These are phyloP conservation scores for Hystrix cristata DNA, from an alignment of 2,113 vertebrate genomes.

Conservation along the genomic window DNA sequence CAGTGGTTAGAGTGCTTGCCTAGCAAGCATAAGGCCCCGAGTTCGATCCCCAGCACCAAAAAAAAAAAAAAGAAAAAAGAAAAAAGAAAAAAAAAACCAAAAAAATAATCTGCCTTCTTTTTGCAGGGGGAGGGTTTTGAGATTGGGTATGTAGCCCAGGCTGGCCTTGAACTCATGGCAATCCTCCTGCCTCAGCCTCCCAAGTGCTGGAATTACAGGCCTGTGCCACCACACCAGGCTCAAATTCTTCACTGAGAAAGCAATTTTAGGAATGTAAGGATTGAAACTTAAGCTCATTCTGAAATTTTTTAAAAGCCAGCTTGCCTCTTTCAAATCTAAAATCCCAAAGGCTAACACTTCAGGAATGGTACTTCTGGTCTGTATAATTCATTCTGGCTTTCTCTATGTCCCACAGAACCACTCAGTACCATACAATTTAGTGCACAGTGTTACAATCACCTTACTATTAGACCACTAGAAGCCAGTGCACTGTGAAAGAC, in stretches of 20 bases:
- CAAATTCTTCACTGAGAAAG: conserved; percentile 6
- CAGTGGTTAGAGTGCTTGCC: neutral
- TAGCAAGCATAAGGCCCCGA: too few species aligned
- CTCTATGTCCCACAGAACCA: neutral
- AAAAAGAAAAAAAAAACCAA: too few species aligned
- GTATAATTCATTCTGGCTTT: neutral
- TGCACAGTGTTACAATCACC: neutral
- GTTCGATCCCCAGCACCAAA: too few species aligned
- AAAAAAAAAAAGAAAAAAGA: too few species aligned
- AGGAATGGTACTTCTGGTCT: too few species aligned
- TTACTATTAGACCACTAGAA: neutral
- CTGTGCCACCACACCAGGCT: neutral
- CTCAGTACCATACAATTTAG: neutral
- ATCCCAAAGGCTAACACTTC: neutral
- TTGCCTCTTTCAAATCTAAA: neutral
- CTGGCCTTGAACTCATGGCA: neutral
- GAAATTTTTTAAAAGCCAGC: conserved; percentile 23
- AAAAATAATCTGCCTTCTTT: neutral
- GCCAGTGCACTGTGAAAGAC: neutral
- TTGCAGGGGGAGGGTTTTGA: neutral
- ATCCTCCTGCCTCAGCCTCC: neutral
- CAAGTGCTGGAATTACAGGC: neutral
- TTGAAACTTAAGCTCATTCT: conserved; percentile 41
- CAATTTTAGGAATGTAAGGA: neutral
- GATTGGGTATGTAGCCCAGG: neutral